phyloP scores from a whole-genome alignment of 2,797 vertebrate genomes.

The Echiichthys vipera region DNA sequence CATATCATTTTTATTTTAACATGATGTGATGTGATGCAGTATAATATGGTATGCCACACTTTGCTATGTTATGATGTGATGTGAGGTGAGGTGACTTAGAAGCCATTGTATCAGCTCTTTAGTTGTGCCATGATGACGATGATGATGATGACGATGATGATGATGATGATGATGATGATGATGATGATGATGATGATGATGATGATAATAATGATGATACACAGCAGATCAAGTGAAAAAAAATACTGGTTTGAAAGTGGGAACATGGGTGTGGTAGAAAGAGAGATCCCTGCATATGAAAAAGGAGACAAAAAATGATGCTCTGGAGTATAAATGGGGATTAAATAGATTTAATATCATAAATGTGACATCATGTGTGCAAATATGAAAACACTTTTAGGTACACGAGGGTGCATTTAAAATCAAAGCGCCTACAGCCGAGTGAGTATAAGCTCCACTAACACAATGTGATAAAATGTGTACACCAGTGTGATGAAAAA shows the following conservation, averaged over 20 bases:
- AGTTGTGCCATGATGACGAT: background rate
- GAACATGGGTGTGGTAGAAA: slow-evolving; percentile 56
- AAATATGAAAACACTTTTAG: background rate
- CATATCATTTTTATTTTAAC: slow-evolving; percentile 33
- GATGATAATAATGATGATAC: background rate
- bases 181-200: background rate
- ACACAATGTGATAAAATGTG: slow-evolving; percentile 53
- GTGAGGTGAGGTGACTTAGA: slow-evolving; percentile 31
- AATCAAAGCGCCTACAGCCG: background rate
- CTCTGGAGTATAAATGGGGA: background rate
- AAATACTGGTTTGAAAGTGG: background rate
- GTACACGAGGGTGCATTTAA: background rate
- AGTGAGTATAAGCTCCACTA: slow-evolving; percentile 21
- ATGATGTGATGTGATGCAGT: slow-evolving; percentile 38
- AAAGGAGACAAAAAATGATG: background rate
- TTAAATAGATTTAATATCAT: background rate
- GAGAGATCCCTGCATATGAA: background rate
- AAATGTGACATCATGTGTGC: background rate
- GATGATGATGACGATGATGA: background rate
- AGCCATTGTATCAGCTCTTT: slow-evolving; percentile 15
- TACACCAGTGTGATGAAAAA: slow-evolving; percentile 66
- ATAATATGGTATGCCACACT: slow-evolving; percentile 25
- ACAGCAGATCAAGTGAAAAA: background rate
- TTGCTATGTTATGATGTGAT: slow-evolving; percentile 2
- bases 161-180: background rate